phyloP scores from a whole-genome alignment of 2,797 vertebrate genomes.

The Pseudochromis fuscus region DNA sequence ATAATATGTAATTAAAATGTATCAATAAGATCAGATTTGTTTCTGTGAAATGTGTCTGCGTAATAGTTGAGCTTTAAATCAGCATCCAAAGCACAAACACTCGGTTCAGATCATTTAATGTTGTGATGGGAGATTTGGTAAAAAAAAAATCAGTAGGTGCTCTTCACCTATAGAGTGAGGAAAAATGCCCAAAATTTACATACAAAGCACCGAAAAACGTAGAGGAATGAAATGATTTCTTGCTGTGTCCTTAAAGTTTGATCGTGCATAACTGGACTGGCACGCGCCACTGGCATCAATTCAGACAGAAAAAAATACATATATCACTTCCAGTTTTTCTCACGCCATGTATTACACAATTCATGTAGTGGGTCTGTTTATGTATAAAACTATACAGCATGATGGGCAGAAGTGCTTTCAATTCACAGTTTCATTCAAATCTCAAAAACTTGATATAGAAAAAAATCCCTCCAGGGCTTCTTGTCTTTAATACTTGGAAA shows the following conservation, averaged over 20 bases:
- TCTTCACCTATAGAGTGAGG: not conserved
- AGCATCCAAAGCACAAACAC: rapidly evolving
- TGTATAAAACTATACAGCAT: not conserved
- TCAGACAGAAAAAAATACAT: not conserved
- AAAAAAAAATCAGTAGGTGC: not conserved
- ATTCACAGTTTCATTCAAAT: not conserved
- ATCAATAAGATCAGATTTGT: not conserved
- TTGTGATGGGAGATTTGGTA: not conserved
- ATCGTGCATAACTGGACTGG: not conserved
- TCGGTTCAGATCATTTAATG: not conserved
- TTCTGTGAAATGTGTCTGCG: not conserved
- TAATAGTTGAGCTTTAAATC: not conserved
- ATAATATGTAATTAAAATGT: not conserved
- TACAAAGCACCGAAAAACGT: not conserved
- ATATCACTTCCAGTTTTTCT: slow-evolving; percentile 12
- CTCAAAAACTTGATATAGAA: not conserved
- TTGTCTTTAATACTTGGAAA: not conserved
- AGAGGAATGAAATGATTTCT: not conserved
- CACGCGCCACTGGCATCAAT: slow-evolving; percentile 37
- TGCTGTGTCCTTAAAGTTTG: not conserved
- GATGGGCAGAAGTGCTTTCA: not conserved
- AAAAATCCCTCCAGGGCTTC: not conserved
- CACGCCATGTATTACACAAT: not conserved
- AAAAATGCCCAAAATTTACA: not conserved
- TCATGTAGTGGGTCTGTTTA: not conserved